Evolutionary conservation across 1,140 invertebrate species (phyloP), one percentile per base, ranked within the genome.

Genomic region (Lysiphlebus fabarum): DNA sequence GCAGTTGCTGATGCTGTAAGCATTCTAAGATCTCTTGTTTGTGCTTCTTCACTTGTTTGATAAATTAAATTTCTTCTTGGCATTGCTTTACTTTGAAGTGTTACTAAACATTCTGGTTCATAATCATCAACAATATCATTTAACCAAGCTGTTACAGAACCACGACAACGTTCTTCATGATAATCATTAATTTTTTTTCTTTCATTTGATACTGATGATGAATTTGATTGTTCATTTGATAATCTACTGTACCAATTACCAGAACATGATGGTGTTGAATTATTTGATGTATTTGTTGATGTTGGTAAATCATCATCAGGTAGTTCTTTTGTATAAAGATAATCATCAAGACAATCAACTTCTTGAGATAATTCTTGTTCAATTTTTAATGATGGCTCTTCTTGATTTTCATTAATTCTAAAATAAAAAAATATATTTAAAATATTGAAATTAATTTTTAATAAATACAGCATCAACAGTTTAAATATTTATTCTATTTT

Each of bases 1-100:
- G 75, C 68, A 0, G 77, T 76, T 0, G 76, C 72, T 0, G 73
- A 69, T 4, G 74, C 67, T 0, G 75, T 73, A 6, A 78, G 47
- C 14, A 62, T 66, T n/a, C 64, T 68, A 7, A 73, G 54, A 53
- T 76, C 67, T 9, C 60, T 61, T 11, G 47, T 64, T 14, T 70
- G 63, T 0, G 62, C 47, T 11, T 67, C 59, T 8, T 68, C 66
- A 0, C 47, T 62, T 8, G 10, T 49, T 6, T 56, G 14, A 8
- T 37, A 44, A 10, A 48, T 14, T 5, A 48, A 14, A 12, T 45
- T 56, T n/a, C 63, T 42, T 37, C 62, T 56, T 6, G 65, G 76
- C 0, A 80, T 38, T 45, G 57, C 57, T 56, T 80, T 80, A 54
- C 72, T 75, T 11, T 76, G 69, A 2, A 80, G 57, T 6, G 71